Base-by-base conservation (phyloP, 2,113 vertebrate species). In the Dromaius novaehollandiae region DNA sequence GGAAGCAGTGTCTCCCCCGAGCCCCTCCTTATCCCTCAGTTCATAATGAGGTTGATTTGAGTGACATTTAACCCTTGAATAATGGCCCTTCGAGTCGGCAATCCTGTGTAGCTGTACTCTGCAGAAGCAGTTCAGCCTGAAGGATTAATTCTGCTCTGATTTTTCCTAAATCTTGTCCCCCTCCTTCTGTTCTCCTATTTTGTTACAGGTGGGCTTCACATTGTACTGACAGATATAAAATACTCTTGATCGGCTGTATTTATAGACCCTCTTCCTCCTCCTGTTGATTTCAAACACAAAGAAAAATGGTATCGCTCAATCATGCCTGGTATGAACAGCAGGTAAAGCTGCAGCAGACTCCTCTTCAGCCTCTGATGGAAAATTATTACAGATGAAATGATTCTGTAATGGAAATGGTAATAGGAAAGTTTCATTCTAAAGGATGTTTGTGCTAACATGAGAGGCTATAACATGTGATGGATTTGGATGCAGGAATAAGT, bases 11-110 rank as follows among this genome's bases (percentile, higher is more conserved):
- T 95, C 94, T 96, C 91, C 96, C 96, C 95, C 63, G 93, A 96
- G 92, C 95, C 94, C 90, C 95, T 93, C 93, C 95, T 93, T 80
- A 88, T 93, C 63, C 71, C 68, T 86, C 94, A 90, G 97, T 97
- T 98, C 96, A 95, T 98, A 97, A 98, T 97, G 96, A 98, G 97
- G 82, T 95, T 92, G 88, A 98, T 97, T 77, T 95, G 98, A 98
- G 96, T 98, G 98, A 98, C 98, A 97, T 97, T 97, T 97, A 98
- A 98, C 98, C 98, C 98, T 96, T 97, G 97, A 97, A 97, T 95
- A 96, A 97, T 97, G 86, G 90, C 87, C 91, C 78, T 84, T 94
- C 28, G 44, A 92, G 95, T 60, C 44, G 3, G 75, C 50, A 96
- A 92, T 91, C 73, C 90, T 53, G 38, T 88, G 60, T 56, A 77